phyloP scores from a whole-genome alignment of 2,113 vertebrate genomes.

The Dicaeum eximium region DNA sequence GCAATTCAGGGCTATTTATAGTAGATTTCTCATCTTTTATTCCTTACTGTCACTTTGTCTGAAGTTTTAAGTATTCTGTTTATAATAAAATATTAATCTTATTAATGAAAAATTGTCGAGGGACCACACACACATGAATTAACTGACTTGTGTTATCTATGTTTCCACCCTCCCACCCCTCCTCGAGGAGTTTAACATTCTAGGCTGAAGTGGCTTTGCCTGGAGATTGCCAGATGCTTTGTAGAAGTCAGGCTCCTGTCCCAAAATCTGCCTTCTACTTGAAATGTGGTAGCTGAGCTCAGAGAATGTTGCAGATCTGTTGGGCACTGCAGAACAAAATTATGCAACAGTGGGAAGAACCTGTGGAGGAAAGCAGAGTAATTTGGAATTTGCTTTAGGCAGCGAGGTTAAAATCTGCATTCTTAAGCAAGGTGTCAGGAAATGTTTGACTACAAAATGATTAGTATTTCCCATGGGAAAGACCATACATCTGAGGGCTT shows the following conservation, averaged over 20 bases:
- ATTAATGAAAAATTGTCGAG: not conserved
- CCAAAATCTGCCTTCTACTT: not conserved
- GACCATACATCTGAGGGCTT: not conserved
- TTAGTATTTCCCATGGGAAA: constrained; percentile 56
- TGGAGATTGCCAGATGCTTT: not conserved
- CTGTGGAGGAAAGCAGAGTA: not conserved
- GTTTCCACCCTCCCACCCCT: not conserved
- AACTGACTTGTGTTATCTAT: not conserved
- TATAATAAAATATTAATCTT: not conserved
- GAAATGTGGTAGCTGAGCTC: not conserved
- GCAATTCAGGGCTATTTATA: not conserved
- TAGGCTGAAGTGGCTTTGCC: not conserved
- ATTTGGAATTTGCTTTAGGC: constrained; percentile 34
- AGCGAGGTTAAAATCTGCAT: constrained; percentile 30
- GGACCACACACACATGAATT: not conserved
- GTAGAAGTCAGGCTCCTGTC: not conserved
- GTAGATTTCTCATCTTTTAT: not conserved
- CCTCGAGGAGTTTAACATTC: not conserved
- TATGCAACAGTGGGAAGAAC: not conserved
- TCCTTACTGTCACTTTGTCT: not conserved
- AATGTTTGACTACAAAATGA: not conserved
- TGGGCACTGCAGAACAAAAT: not conserved
- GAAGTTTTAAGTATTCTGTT: not conserved
- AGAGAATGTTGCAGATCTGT: not conserved
- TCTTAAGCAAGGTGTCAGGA: constrained; percentile 19